Base-by-base conservation (phyloP, 2,888 invertebrate genomes). In the Physocephala rufipes region DNA sequence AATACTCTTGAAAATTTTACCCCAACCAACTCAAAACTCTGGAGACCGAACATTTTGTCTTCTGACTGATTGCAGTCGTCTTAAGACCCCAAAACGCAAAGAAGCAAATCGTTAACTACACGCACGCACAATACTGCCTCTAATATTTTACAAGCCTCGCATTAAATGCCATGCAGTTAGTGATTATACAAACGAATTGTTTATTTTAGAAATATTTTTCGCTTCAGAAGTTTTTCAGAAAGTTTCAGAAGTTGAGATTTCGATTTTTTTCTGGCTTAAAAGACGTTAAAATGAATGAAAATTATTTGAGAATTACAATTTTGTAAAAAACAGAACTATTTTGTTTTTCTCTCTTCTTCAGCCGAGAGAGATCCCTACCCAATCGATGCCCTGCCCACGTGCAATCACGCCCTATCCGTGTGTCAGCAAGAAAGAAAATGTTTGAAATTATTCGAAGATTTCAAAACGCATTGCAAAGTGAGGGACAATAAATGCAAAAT, bases 361-460 rank as follows among this genome's bases (percentile, higher is more conserved):
- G 82, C 83, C 78, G 95, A 95, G 83, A 94, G 93, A 88, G 95
- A 95, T 88, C 94, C 93, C 73, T 94, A 94, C 87, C 93, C 94
- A 51, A 92, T 95, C 79, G 95, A 95, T 86, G 93, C 95, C 72
- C 89, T 96, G 84, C 95, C 95, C 74, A 94, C 94, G 77, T 95
- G 95, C 88, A 95, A 94, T 85, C 95, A 95, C 85, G 95, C 95
- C 61, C 88, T 94, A 80, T 92, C 91, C 80, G 93, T 94, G 77
- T 96, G 95, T 86, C 93, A 92, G 84, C 92, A 91, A 84, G 93
- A 93, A 81, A 90, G 91, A 74, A 90, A 93, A 82, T 95, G 95
- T 87, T 90, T 91, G 77, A 91, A 92, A 79, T 89, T 95, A 74
- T 94, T 92, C 86, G 93, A 94, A 80, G 92, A 94, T 80, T 95